Evolutionary conservation across 2,797 vertebrate species (phyloP).

Genomic region (Sparus aurata): DNA sequence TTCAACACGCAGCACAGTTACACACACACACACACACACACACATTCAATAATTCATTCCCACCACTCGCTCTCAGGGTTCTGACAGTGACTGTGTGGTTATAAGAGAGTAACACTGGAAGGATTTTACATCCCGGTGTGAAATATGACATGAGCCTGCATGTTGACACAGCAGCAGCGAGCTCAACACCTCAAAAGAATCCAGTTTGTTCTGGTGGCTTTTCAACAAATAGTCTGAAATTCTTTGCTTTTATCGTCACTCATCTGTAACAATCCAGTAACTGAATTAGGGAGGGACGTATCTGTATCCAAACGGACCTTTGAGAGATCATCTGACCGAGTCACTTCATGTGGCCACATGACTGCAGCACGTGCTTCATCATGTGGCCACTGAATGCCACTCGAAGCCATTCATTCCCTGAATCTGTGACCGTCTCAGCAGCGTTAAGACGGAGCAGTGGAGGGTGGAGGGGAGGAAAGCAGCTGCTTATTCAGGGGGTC

Average conservation of each 20-base stretch:
- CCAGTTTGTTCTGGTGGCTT: background rate
- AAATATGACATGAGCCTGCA: slow-evolving; percentile 60
- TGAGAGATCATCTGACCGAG: slow-evolving; percentile 67
- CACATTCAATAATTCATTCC: slow-evolving; percentile 56
- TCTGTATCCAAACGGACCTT: slow-evolving; percentile 4
- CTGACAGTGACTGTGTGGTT: slow-evolving; percentile 8
- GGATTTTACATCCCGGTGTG: slow-evolving; percentile 48
- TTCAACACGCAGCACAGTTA: slow-evolving; percentile 47
- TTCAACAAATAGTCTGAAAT: background rate
- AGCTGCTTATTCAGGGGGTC: background rate
- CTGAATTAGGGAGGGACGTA: background rate
- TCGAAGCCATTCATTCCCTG: slow-evolving; percentile 4
- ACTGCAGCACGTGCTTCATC: slow-evolving; percentile 53
- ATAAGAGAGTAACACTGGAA: background rate
- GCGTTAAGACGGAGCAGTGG: background rate
- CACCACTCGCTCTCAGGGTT: slow-evolving; percentile 22
- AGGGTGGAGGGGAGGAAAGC: background rate
- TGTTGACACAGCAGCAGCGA: slow-evolving; percentile 15
- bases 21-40: background rate
- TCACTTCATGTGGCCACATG: slow-evolving; percentile 61
- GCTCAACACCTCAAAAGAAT: too few relatives aligned
- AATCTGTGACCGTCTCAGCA: background rate
- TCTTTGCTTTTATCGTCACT: background rate
- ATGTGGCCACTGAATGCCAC: slow-evolving; percentile 59
- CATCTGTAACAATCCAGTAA: background rate